These are phyloP conservation scores for Salpingus planirostris DNA, from an alignment of 2,888 invertebrate species.

Conservation along the genomic window DNA sequence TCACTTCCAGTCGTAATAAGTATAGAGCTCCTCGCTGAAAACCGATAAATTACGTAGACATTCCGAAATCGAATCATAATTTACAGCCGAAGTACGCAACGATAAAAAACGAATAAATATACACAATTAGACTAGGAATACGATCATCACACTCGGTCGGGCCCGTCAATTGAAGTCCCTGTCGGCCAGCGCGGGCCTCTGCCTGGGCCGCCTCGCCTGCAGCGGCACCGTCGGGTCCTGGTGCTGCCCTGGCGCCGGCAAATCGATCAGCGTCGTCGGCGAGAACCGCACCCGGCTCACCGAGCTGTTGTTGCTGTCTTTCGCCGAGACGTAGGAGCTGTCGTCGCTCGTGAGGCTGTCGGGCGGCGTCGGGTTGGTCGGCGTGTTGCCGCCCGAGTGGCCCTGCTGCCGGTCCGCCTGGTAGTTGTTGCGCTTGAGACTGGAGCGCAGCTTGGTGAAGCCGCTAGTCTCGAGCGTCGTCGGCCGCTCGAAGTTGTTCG, in stretches of 20 bases:
- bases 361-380: slow-evolving; percentile 77
- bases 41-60: too few species aligned
- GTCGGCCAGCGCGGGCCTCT: slow-evolving; percentile 46
- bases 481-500: slow-evolving; percentile 47
- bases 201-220: slow-evolving; percentile 42
- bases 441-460: slow-evolving; percentile 64
- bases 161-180: slow-evolving; percentile 50
- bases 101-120: slow-evolving; percentile 11
- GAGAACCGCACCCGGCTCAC: slow-evolving; percentile 68
- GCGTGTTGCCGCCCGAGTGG: slow-evolving; percentile 57
- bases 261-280: slow-evolving; percentile 61
- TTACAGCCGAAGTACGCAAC: slow-evolving; percentile 13
- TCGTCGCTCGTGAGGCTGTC: slow-evolving; percentile 81
- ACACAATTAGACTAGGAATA: slow-evolving; percentile 16
- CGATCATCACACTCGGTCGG: slow-evolving; percentile 1
- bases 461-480: slow-evolving; percentile 55
- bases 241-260: slow-evolving; percentile 46
- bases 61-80: too few species aligned
- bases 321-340: slow-evolving; percentile 80
- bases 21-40: too few species aligned
- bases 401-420: slow-evolving; percentile 33
- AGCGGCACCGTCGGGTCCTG: slow-evolving; percentile 48
- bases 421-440: slow-evolving; percentile 64
- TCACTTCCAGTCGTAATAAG: too few species aligned
- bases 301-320: slow-evolving; percentile 68